Evolutionary conservation across 2,797 vertebrate genomes (phyloP).

Genomic region (Falco naumanni): DNA sequence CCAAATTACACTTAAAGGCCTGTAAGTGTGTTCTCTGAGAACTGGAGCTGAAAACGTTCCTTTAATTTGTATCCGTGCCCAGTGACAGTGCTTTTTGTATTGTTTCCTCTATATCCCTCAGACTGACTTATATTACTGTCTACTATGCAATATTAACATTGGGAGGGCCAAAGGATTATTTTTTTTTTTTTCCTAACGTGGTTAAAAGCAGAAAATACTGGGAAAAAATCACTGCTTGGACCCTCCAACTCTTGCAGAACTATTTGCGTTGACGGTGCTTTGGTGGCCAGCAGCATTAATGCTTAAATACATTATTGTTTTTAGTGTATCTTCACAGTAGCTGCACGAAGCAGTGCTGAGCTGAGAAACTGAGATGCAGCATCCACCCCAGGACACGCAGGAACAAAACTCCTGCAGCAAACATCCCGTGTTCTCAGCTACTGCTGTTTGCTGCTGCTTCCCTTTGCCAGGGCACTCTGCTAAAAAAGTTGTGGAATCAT

Average conservation of each 20-base stretch:
- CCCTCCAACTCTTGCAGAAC: not conserved
- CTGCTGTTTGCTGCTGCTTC: not conserved
- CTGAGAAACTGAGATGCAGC: not conserved
- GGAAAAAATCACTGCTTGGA: not conserved
- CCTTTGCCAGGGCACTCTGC: rapidly evolving
- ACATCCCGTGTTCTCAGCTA: not conserved
- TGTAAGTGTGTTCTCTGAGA: not conserved
- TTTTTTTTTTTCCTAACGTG: not conserved
- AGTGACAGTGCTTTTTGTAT: not conserved
- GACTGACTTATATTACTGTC: not conserved
- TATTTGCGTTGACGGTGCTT: not conserved
- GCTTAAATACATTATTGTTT: not conserved
- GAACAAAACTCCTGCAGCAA: not conserved
- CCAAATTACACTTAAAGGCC: not conserved
- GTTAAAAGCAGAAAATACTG: not conserved
- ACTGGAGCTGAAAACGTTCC: not conserved
- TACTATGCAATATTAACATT: not conserved
- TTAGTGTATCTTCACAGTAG: not conserved
- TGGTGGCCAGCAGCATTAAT: not conserved
- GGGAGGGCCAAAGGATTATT: not conserved
- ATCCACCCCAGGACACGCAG: not conserved
- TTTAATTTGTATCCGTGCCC: not conserved
- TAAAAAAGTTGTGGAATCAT: not conserved
- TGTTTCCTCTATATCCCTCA: not conserved
- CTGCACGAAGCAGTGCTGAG: not conserved